Conservation (phyloP, 37 sponge, comb jelly and placozoan genomes). For the Chondrilla cf. caribensis region DNA sequence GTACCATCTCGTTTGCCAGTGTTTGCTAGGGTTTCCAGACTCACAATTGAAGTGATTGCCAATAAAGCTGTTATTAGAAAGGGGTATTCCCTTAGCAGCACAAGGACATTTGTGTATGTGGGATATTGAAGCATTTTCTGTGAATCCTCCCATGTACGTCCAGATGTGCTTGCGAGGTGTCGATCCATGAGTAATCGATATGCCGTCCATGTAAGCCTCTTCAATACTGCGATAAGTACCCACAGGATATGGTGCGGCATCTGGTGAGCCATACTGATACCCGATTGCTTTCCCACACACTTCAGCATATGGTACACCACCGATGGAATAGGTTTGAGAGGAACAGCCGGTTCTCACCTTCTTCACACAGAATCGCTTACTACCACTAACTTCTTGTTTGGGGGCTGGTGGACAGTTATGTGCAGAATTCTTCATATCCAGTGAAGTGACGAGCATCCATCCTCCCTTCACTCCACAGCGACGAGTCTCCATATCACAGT, state of each 20-base stretch:
- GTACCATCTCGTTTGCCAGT: not conserved
- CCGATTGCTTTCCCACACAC: conserved; percentile 39
- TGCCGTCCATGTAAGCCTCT: conserved; percentile 26
- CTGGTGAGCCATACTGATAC: conserved; percentile 30
- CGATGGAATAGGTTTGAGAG: not conserved
- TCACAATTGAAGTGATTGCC: conserved; percentile 49
- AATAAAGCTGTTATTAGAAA: not conserved
- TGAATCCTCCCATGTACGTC: conserved; percentile 23
- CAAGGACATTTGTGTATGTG: not conserved
- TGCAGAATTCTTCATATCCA: not conserved
- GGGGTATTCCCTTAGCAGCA: not conserved
- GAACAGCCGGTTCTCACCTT: conserved; percentile 1
- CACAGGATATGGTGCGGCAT: not conserved
- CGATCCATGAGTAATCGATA: conserved; percentile 26
- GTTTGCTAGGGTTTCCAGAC: conserved; percentile 16
- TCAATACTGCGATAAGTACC: not conserved
- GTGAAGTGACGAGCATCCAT: not conserved
- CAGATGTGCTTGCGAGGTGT: conserved; percentile 37
- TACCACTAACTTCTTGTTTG: not conserved
- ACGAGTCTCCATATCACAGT: not conserved
- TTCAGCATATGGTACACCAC: conserved; percentile 22
- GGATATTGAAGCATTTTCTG: not conserved
- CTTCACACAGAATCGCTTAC: not conserved
- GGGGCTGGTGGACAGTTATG: not conserved
- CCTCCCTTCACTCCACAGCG: not conserved